Base-by-base conservation (phyloP, 2,888 invertebrate species). In the Orthosia gothica region DNA sequence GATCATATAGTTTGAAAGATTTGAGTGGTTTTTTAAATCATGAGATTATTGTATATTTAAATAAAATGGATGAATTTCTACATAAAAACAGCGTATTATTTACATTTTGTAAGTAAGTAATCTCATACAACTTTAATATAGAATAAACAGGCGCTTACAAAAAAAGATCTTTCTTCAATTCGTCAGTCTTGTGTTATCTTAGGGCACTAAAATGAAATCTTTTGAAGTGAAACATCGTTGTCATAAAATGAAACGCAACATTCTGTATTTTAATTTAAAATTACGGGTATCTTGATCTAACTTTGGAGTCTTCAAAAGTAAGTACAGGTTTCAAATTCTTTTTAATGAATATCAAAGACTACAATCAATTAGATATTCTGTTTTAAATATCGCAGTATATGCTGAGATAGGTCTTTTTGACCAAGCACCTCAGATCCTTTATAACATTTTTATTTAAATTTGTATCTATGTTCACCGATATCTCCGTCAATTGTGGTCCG, bases 201-300 rank as follows among this genome's bases (percentile, higher is more conserved):
- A 55, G 3, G 15, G 47, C 45, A 50, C 11, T 52, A 18, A 55
- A 55, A 70, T 45, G 9, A 50, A 76, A 61, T 69, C 15, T 50
- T 62, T 62, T 20, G 18, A 26, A 55, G 20, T 70, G 16, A 54
- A 76, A 16, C 45, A 26, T 65, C n/a, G 23, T 32, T 59, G 47
- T 58, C 45, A 23, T 75, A 65, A 74, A 64, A 15, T 20, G 2
- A 74, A 75, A 58, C 9, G 4, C 3, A 23, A 13, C 0, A 65
- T 65, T 74, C 45, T 52, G 50, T 50, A 20, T 59, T 50, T 72
- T 20, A n/a, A 58, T 71, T 70, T 18, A 45, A 52, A 70, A 70
- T 40, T 50, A 50, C 5, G 15, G 7, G 18, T 40, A 23, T 40
- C 23, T 18, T 59, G n/a, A 47, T 20, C 15, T 20, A 7, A 26